Percentiles rank a stretch among this genome's conserved stretches.
These are phyloP conservation scores for Eubucco bourcierii DNA, from an alignment of 2,113 vertebrate genomes.

Conservation along the genomic window DNA sequence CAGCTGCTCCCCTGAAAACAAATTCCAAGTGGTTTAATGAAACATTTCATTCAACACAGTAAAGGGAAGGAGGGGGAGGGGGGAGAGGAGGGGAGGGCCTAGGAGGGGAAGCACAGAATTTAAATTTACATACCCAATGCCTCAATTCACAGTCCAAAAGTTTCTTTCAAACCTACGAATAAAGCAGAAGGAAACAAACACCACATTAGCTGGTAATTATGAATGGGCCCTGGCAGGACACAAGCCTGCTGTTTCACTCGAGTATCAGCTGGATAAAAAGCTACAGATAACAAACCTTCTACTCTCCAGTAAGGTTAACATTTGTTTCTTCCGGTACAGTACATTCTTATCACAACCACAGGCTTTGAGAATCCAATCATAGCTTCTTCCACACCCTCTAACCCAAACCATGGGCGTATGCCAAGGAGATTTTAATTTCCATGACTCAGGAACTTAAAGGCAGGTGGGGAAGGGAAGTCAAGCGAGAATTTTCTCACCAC, in stretches of 20 bases:
- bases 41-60: conserved; percentile 24
- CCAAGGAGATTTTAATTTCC: conserved; percentile 67
- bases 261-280: conserved; percentile 65
- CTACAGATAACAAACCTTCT: conserved; percentile 66
- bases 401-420: conserved; percentile 62
- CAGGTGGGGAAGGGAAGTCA: conserved; percentile 62
- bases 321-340: conserved; percentile 71
- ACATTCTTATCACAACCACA: conserved; percentile 66
- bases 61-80: not conserved
- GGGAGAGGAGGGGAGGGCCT: not conserved
- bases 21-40: conserved; percentile 17
- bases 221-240: conserved; percentile 41
- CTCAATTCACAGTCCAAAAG: conserved; percentile 78
- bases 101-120: conserved; percentile 39
- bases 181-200: conserved; percentile 67
- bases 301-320: conserved; percentile 67
- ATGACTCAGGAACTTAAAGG: conserved; percentile 66
- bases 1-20: conserved; percentile 1
- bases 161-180: conserved; percentile 76
- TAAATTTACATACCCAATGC: conserved; percentile 75
- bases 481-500: conserved; percentile 59
- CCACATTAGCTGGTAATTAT: conserved; percentile 47
- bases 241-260: conserved; percentile 38
- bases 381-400: conserved; percentile 61
- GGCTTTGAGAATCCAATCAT: conserved; percentile 60